Evolutionary conservation across 2,888 invertebrate genomes (phyloP).

Genomic region (Myathropa florea): DNA sequence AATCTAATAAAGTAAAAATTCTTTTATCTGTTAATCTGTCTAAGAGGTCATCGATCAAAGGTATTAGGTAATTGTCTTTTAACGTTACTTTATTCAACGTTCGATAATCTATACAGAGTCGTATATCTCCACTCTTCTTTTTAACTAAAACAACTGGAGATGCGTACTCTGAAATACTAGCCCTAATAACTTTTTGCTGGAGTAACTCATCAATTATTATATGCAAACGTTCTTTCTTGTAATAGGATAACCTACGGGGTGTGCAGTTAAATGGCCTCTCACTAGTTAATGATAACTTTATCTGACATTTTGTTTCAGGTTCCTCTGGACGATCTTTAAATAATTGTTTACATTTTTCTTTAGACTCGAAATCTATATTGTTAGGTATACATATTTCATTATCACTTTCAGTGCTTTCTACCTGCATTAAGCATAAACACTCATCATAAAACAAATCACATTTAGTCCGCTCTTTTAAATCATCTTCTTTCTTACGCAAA

Average conservation of each 20-base stretch:
- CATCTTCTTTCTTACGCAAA: too few relatives aligned
- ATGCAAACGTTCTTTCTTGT: neutral
- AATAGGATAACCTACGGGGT: neutral
- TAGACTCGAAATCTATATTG: too few relatives aligned
- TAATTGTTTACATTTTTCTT: too few relatives aligned
- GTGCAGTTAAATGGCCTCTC: neutral
- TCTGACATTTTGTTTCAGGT: too few relatives aligned
- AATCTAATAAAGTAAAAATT: constrained; percentile 24
- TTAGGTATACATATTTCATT: too few relatives aligned
- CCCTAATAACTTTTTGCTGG: constrained; percentile 27
- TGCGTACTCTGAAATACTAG: constrained; percentile 51
- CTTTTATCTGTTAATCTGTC: constrained; percentile 40
- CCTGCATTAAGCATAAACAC: too few relatives aligned
- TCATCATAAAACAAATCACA: too few relatives aligned
- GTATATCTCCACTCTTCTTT: constrained; percentile 49
- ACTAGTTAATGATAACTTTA: too few relatives aligned
- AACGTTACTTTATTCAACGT: constrained; percentile 47
- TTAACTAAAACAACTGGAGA: constrained; percentile 46
- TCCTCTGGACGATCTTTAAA: too few relatives aligned
- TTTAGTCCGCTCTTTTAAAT: too few relatives aligned
- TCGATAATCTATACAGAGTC: constrained; percentile 52
- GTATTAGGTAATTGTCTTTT: constrained; percentile 53
- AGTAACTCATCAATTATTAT: neutral
- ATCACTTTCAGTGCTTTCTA: too few relatives aligned
- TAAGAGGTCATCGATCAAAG: constrained; percentile 46